Evolutionary conservation across 2,113 vertebrate species (phyloP).

Genomic region (Clarias magur): DNA sequence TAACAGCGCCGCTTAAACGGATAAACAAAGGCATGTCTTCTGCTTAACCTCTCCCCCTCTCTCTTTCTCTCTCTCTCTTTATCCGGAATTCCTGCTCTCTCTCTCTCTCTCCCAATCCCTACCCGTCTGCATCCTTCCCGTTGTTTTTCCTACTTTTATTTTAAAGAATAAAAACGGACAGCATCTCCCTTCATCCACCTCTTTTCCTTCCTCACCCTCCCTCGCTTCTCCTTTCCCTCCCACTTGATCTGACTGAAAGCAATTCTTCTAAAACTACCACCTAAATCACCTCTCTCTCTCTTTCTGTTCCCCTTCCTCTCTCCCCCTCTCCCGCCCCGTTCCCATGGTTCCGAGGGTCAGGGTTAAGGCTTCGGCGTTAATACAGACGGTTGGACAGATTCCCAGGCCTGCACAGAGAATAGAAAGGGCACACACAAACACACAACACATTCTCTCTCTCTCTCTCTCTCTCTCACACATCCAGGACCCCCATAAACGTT

Average conservation of each 20-base stretch:
- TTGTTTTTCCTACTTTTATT: neutral
- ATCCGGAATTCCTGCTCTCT: neutral
- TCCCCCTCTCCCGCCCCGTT: constrained; percentile 31
- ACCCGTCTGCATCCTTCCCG: constrained; percentile 10
- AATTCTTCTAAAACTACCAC: constrained; percentile 16
- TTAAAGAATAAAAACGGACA: neutral
- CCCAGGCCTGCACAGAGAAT: constrained; percentile 57
- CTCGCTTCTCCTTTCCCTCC: constrained; percentile 21
- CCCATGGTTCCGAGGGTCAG: constrained; percentile 54
- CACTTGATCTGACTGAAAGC: constrained; percentile 8
- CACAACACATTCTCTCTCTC: neutral
- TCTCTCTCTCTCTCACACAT: constrained; percentile 6
- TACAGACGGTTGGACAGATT: constrained; percentile 57
- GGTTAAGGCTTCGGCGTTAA: constrained; percentile 50
- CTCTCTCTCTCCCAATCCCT: neutral
- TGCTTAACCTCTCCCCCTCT: neutral
- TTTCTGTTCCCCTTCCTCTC: constrained; percentile 10
- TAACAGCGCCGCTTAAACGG: neutral
- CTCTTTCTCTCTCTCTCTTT: neutral
- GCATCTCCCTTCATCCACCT: neutral
- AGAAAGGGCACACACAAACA: constrained; percentile 36
- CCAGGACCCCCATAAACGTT: neutral
- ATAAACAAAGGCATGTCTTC: constrained; percentile 17
- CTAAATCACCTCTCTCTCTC: constrained; percentile 26
- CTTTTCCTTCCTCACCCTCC: constrained; percentile 26